A percentile compares a stretch with the other conserved stretches of the same genome.
These are phyloP conservation scores for Biston betularia DNA, from an alignment of 2,888 invertebrate species.

Conservation along the genomic window DNA sequence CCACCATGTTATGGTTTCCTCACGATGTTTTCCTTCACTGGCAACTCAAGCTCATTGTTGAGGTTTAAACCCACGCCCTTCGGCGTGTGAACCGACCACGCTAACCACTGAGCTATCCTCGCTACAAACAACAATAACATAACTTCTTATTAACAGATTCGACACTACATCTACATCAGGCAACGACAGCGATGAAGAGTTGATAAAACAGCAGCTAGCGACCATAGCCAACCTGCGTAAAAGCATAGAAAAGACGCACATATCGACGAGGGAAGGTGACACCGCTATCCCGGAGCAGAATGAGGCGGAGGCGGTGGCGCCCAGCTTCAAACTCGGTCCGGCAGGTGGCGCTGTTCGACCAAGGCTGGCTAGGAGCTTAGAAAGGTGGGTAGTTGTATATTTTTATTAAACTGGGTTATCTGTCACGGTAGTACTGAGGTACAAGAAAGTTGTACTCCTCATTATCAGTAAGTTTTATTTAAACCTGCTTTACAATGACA, in stretches of 20 bases:
- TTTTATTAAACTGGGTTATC: too few species aligned
- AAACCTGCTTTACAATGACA: too few species aligned
- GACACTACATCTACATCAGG: slow-evolving; percentile 88
- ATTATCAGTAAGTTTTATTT: too few species aligned
- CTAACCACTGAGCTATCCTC: too few species aligned
- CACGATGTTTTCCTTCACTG: too few species aligned
- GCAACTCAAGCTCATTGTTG: too few species aligned
- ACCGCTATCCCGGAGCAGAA: slow-evolving; percentile 76
- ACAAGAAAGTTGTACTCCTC: too few species aligned
- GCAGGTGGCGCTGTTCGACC: slow-evolving; percentile 79
- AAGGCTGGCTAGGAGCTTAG: slow-evolving; percentile 67
- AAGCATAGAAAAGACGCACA: slow-evolving; percentile 82
- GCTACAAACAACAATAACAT: not conserved
- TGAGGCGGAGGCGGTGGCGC: slow-evolving; percentile 77
- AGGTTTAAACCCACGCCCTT: too few species aligned
- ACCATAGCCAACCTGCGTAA: slow-evolving; percentile 75
- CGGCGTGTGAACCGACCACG: too few species aligned
- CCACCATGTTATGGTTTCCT: too few species aligned
- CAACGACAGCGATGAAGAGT: slow-evolving; percentile 89
- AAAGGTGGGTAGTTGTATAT: slow-evolving; percentile 37
- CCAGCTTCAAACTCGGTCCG: slow-evolving; percentile 89
- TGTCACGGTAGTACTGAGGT: too few species aligned
- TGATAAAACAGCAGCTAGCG: slow-evolving; percentile 70
- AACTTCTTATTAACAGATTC: slow-evolving; percentile 63
- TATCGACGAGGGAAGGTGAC: slow-evolving; percentile 67